Conservation (phyloP, 2,113 vertebrate species). For the Fregata magnificens region DNA sequence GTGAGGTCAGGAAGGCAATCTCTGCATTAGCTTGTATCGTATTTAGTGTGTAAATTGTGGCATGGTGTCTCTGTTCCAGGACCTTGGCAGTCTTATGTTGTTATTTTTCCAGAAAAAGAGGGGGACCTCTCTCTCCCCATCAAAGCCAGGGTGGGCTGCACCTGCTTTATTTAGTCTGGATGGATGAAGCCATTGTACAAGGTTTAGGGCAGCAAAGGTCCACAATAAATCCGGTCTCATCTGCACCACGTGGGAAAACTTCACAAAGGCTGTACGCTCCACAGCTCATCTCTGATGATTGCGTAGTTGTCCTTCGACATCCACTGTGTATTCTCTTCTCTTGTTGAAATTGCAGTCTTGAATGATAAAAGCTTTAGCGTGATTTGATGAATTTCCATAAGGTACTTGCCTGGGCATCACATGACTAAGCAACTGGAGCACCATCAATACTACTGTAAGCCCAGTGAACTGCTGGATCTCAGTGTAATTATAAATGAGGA, state of each 20-base stretch:
- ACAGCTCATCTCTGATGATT: not conserved
- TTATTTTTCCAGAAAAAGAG: not conserved
- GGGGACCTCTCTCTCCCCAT: not conserved
- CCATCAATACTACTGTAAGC: not conserved
- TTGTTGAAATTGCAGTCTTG: not conserved
- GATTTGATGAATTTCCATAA: not conserved
- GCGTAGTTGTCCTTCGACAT: not conserved
- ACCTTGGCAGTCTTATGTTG: not conserved
- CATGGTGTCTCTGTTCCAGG: not conserved
- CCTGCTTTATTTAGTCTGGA: not conserved
- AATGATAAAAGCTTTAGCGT: not conserved
- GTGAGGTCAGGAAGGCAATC: not conserved
- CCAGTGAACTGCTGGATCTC: not conserved
- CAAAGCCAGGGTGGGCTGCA: not conserved
- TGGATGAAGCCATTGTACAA: not conserved
- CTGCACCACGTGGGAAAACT: not conserved
- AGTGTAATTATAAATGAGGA: not conserved
- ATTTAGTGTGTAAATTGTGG: not conserved
- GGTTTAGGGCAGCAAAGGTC: not conserved
- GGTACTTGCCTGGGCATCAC: not conserved
- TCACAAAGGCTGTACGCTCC: not conserved
- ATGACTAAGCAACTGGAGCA: not conserved
- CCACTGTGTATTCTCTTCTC: not conserved
- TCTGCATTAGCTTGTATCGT: fast-evolving
- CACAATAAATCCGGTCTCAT: not conserved